Evolutionary conservation across 1,140 invertebrate genomes (phyloP), one percentile per base, ranked within the genome.

Genomic region (Caenorhabditis inopinata): DNA sequence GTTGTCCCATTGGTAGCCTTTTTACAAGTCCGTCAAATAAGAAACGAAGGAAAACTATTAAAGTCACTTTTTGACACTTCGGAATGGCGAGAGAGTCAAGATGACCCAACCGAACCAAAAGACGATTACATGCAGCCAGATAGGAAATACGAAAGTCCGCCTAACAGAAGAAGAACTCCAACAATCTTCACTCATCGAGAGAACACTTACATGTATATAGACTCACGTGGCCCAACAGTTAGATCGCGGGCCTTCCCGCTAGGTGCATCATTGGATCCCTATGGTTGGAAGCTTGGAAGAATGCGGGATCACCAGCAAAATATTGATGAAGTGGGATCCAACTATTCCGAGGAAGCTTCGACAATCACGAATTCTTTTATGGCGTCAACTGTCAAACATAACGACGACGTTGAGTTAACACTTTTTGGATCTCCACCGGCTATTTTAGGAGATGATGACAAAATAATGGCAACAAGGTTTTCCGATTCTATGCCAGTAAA

Each of bases 1-100:
- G 77, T 86, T 58, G 81, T 87, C 4, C 85, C 84, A 14, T 51
- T 81, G 23, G 84, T 78, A 5, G 80, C 80, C 1, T 68, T 68
- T 18, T 14, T 68, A n/a, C 58, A 68, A 68, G 32, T 68, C 23
- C 29, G 58, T 21, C 58, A 68, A 11, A 68, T 68, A 1, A 11
- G 58, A 68, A 68, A 68, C 32, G 58, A 68, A 68, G 58, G 58
- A 68, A 68, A 68, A 38, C 58, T 68, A 1, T 21, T 68, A 32
- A 68, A 68, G 38, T 68, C 58, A 14, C n/a, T 68, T 1, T 68
- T 68, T n/a, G 58, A 68, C 16, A 68, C 58, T 11, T 68, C 58
- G 1, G 58, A 68, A 9, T 68, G 58, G 58, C n/a, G 58, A 38
- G 58, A 68, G 38, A 68, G 27, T 11, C 58, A 38, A 68, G 58